Base-by-base conservation (phyloP, 2,113 vertebrate genomes). In the Tachysurus fulvidraco region DNA sequence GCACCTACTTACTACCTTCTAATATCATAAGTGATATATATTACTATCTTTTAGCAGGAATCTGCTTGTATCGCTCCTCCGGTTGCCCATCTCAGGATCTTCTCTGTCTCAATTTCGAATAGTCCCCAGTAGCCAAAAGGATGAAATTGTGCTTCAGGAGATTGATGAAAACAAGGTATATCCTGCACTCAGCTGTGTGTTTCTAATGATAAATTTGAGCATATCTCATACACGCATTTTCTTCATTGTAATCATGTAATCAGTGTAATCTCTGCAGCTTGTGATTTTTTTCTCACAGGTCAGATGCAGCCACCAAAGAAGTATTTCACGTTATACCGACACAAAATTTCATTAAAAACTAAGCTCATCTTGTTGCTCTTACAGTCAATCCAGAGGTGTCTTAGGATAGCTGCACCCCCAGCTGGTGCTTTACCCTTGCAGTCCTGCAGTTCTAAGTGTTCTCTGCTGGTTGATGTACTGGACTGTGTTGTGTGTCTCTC, bases 401-500 rank as follows among this genome's bases (percentile, higher is more conserved):
- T 85, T 44, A 55, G 73, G 19, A 85, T 84, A 80, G 28, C 71
- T 84, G n/a, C 11, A 60, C 28, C 46, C 11, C 59, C 80, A 14
- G 23, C 21, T 57, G 11, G 79, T 28, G n/a, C 64, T 57, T 76
- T 79, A 16, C 57, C 54, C 41, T 62, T 67, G 54, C n/a, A 21
- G 5, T 65, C 54, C 5, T 44, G 55, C 13, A 21, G 41, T 36
- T 57, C 69, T 59, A 41, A 74, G 11, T 50, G 60, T 57, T 85
- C 62, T 8, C 62, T 46, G 25, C n/a, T 9, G 4, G 54, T 50
- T 50, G 71, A 78, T 14, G 73, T 78, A 14, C 77, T 86, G 82
- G 57, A 84, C 79, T 93, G 92, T 62, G 73, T 83, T 3, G 83
- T 89, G 64, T 93, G 92, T 36, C 74, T 59, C 19, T 83, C 86